phyloP scores from a whole-genome alignment of 2,888 invertebrate genomes.

The Phyto melanocephala region DNA sequence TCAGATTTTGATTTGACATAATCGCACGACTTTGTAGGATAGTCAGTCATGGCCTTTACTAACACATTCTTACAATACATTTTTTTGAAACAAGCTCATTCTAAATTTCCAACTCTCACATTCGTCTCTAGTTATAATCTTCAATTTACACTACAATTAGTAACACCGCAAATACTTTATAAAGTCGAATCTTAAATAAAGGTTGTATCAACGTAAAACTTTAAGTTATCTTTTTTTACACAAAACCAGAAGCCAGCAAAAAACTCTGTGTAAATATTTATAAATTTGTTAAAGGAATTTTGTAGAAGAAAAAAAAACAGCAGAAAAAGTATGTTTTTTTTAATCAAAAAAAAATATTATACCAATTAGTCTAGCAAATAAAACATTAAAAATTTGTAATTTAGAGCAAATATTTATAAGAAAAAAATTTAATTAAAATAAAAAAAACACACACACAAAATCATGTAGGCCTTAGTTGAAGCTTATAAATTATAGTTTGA shows the following conservation, averaged over 20 bases:
- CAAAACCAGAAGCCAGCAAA: conserved; percentile 37
- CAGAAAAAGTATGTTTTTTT: too few species aligned
- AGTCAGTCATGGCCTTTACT: too few species aligned
- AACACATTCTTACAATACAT: too few species aligned
- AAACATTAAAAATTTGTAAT: conserved; percentile 37
- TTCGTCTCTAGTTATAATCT: too few species aligned
- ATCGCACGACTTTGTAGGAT: too few species aligned
- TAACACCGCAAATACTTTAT: conserved; percentile 20
- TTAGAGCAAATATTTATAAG: not conserved
- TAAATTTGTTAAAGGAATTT: conserved; percentile 11
- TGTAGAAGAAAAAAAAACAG: too few species aligned
- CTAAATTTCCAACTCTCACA: too few species aligned
- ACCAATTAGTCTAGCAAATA: conserved; percentile 50
- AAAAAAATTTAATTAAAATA: not conserved
- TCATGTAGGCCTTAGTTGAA: conserved; percentile 49
- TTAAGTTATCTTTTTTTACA: too few species aligned
- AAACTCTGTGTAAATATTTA: not conserved
- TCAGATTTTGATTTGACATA: too few species aligned
- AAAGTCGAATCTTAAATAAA: conserved; percentile 17
- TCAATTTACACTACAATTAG: conserved; percentile 9
- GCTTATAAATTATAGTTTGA: conserved; percentile 47
- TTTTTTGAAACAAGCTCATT: too few species aligned
- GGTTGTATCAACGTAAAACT: conserved; percentile 11
- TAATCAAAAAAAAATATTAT: conserved; percentile 35
- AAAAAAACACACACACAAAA: too few species aligned